Percentiles rank a stretch among this genome's conserved stretches.
Evolutionary conservation across 2,888 invertebrate genomes (phyloP).

Genomic region (Orchesella flavescens): DNA sequence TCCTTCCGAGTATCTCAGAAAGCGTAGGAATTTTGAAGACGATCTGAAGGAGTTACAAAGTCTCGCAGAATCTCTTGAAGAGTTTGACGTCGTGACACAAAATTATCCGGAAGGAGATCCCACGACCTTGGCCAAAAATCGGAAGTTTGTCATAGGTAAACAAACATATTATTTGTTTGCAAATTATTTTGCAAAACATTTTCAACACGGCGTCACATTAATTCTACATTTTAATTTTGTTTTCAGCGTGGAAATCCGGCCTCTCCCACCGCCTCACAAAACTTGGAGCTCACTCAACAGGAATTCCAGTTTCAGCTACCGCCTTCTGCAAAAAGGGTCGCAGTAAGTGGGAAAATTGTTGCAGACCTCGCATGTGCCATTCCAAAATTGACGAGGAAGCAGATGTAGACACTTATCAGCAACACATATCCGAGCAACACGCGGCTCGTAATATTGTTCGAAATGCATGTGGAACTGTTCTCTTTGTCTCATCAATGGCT

Average conservation of each 20-base stretch:
- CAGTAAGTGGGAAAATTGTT: too few relatives aligned
- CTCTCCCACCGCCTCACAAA: conserved; percentile 14
- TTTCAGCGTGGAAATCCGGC: conserved; percentile 34
- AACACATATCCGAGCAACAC: too few relatives aligned
- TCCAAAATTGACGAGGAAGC: too few relatives aligned
- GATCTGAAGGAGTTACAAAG: background rate
- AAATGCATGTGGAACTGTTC: too few relatives aligned
- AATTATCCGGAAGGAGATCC: background rate
- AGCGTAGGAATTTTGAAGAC: background rate
- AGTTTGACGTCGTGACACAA: background rate
- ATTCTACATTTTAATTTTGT: background rate
- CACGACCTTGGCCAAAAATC: background rate
- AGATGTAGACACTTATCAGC: too few relatives aligned
- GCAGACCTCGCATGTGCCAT: too few relatives aligned
- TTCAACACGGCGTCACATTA: too few relatives aligned
- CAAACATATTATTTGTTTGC: background rate
- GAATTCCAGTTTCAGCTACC: conserved; percentile 26
- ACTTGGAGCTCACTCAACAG: background rate
- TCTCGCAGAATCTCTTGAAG: background rate
- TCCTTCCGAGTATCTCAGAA: background rate
- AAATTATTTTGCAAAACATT: too few relatives aligned
- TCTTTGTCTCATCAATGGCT: too few relatives aligned
- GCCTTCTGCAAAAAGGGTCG: background rate
- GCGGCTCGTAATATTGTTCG: too few relatives aligned
- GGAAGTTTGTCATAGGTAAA: background rate